Evolutionary conservation across 1,140 invertebrate genomes (phyloP).

Genomic region (Drosophila parabipectinata): DNA sequence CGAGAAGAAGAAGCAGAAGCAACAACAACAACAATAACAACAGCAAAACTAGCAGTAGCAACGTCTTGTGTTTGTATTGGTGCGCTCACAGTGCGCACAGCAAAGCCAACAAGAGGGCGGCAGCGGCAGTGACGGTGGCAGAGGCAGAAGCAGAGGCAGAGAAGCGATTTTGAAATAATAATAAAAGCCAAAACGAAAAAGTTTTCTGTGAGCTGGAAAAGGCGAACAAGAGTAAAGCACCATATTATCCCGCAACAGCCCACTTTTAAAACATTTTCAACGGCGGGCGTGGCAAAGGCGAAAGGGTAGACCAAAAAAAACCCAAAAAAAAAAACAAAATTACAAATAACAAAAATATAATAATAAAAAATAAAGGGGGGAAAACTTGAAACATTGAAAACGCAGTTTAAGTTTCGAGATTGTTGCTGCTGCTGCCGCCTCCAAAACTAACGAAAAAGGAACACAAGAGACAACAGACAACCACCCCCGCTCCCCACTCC

Average conservation of each 20-base stretch:
- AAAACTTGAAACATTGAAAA: constrained; percentile 40
- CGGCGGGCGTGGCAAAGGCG: constrained; percentile 55
- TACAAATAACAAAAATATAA: not conserved
- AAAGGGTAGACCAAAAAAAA: constrained; percentile 11
- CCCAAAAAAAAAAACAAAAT: not conserved
- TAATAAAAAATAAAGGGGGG: constrained; percentile 5
- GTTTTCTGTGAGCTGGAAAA: constrained; percentile 46
- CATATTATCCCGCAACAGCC: not conserved
- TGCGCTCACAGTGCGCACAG: constrained; percentile 40
- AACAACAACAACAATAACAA: constrained; percentile 49
- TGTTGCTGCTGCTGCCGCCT: constrained; percentile 65
- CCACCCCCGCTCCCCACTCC: not conserved
- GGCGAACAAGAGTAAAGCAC: constrained; percentile 9
- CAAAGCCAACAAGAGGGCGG: constrained; percentile 59
- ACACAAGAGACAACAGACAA: constrained; percentile 46
- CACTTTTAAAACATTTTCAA: constrained; percentile 12
- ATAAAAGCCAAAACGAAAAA: constrained; percentile 59
- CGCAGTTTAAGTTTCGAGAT: constrained; percentile 58
- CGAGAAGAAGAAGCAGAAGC: constrained; percentile 49
- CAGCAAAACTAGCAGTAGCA: constrained; percentile 29
- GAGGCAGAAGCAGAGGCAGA: constrained; percentile 45
- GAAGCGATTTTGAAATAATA: constrained; percentile 57
- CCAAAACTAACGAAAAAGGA: constrained; percentile 41
- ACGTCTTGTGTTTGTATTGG: constrained; percentile 40
- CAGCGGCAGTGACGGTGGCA: constrained; percentile 41